Conservation (phyloP, 2,888 invertebrate species). For the Trileptium ribeirensis region DNA sequence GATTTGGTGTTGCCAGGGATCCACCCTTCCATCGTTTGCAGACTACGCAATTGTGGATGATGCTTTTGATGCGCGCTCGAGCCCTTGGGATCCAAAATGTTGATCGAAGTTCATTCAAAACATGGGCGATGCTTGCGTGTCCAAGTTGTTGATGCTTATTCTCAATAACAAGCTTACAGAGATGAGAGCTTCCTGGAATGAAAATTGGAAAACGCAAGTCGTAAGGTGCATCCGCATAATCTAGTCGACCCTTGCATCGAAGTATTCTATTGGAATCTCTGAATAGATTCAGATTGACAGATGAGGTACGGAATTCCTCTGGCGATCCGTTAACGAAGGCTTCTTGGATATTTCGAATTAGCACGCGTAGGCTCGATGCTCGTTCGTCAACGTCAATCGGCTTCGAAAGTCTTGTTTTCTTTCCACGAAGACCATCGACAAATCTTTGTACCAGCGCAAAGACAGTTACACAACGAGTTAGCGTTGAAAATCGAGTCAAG, state of each 20-base stretch:
- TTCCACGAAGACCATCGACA: too few relatives aligned
- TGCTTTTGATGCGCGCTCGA: neutral
- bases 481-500: too few relatives aligned
- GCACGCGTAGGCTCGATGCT: too few relatives aligned
- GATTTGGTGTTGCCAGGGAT: neutral
- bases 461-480: too few relatives aligned
- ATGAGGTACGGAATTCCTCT: too few relatives aligned
- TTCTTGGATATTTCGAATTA: too few relatives aligned
- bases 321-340: too few relatives aligned
- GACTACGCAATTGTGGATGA: neutral
- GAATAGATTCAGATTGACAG: too few relatives aligned
- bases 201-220: neutral
- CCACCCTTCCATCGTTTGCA: neutral
- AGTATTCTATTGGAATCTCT: neutral
- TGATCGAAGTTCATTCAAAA: neutral
- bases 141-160: neutral
- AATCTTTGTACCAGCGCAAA: too few relatives aligned
- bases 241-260: constrained; percentile 1
- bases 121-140: neutral
- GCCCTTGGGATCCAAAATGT: constrained; percentile 5
- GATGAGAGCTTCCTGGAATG: neutral
- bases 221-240: neutral
- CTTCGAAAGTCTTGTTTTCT: too few relatives aligned
- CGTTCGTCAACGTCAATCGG: too few relatives aligned
- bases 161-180: neutral